Evolutionary conservation across 1,140 invertebrate species (phyloP).

Genomic region (Solenopsis invicta): DNA sequence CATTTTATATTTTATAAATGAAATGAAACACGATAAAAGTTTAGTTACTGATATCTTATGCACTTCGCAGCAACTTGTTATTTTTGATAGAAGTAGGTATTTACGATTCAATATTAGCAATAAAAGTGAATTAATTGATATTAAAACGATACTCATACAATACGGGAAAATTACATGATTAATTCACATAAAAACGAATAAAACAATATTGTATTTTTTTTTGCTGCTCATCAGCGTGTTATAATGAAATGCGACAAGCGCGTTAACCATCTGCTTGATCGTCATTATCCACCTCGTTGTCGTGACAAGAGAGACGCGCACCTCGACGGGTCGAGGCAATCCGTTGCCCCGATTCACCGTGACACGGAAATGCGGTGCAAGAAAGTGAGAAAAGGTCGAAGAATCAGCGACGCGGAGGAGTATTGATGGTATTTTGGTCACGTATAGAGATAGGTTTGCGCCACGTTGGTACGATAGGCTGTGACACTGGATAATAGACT

Average conservation of each 20-base stretch:
- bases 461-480: conserved; percentile 40
- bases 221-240: conserved; percentile 30
- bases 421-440: conserved; percentile 71
- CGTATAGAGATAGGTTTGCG: conserved; percentile 53
- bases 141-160: background rate
- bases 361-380: conserved; percentile 43
- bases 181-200: background rate
- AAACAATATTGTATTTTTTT: conserved; percentile 48
- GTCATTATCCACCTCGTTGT: background rate
- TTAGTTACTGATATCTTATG: background rate
- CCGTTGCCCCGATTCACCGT: conserved; percentile 34
- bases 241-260: conserved; percentile 38
- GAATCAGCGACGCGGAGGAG: conserved; percentile 47
- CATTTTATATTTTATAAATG: conserved; percentile 16
- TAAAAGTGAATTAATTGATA: background rate
- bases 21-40: background rate
- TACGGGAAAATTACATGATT: background rate
- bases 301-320: background rate
- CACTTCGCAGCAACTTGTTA: background rate
- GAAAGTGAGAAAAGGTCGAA: conserved; percentile 47
- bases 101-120: background rate
- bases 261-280: conserved; percentile 53
- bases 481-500: conserved; percentile 65
- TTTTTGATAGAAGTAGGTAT: conserved; percentile 8
- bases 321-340: conserved; percentile 11